Percentiles rank a stretch among this genome's conserved stretches.
Evolutionary conservation across 2,888 invertebrate genomes (phyloP).

Genomic region (Atethmia centrago): DNA sequence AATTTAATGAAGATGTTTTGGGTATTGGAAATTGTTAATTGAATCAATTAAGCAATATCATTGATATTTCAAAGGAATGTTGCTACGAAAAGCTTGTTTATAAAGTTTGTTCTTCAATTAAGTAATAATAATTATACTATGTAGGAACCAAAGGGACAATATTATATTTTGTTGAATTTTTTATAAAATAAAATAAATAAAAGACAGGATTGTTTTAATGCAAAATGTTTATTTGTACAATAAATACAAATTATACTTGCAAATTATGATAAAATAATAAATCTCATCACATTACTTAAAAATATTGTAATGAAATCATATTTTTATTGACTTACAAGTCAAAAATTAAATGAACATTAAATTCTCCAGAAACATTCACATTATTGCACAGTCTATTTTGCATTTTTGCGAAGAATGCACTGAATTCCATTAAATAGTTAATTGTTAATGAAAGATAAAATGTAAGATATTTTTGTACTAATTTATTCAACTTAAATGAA

Average conservation of each 20-base stretch:
- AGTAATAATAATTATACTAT: conserved; percentile 8
- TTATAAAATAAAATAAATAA: conserved; percentile 58
- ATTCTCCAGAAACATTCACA: conserved; percentile 70
- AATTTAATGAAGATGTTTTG: not conserved
- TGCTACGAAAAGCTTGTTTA: conserved; percentile 7
- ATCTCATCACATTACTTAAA: conserved; percentile 87
- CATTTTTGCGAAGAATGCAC: conserved; percentile 68
- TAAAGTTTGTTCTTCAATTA: conserved; percentile 26
- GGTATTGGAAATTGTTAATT: not conserved
- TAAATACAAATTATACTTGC: conserved; percentile 90
- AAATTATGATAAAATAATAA: conserved; percentile 87
- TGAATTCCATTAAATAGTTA: conserved; percentile 67
- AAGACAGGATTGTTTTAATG: conserved; percentile 78
- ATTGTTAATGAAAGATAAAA: conserved; percentile 64
- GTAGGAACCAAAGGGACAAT: conserved; percentile 31
- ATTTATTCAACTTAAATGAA: conserved; percentile 81
- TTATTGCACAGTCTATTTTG: conserved; percentile 82
- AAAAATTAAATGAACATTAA: conserved; percentile 69
- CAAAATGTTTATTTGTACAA: conserved; percentile 90
- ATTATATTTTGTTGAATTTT: conserved; percentile 33
- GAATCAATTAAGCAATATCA: not conserved
- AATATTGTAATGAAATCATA: conserved; percentile 77
- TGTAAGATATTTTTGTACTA: conserved; percentile 84
- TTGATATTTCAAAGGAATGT: conserved; percentile 24
- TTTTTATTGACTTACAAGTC: conserved; percentile 71